Base-by-base conservation (phyloP, 2,113 vertebrate genomes). In the Circaetus gallicus region DNA sequence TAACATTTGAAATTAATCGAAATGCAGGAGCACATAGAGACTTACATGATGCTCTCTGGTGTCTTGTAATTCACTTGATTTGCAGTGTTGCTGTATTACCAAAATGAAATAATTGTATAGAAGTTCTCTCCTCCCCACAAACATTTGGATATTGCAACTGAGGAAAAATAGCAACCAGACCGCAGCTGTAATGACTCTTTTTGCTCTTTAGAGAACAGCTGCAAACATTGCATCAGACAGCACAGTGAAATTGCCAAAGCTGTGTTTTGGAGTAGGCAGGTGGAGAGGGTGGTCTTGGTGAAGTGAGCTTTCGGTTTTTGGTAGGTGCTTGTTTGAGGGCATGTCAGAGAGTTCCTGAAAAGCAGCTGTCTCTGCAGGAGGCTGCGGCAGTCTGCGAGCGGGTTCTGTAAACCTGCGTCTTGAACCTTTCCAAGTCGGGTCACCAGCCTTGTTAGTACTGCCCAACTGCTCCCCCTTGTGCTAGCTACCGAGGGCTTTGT, bases 401-500 rank as follows among this genome's bases (percentile, higher is more conserved):
- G 53, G 32, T 3, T 49, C 24, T 15, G 10, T 1, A n/a, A 83
- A 24, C 4, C 53, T 38, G 52, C 20, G 3, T 5, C 47, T 12
- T 3, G 19, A 69, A 7, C 18, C n/a, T 6, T 3, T 18, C 28
- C 61, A 0, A 6, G 40, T 1, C 21, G 36, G 16, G 61, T 40
- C 43, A 1, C 18, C 24, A 36, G 43, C 56, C 36, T 7, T 17
- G 9, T 9, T 2, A 70, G 3, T 4, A 0, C 10, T 77, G 67
- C 91, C 86, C 96, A 9, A 95, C 66, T 95, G 89, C 97, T 96
- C 96, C 96, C 95, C 62, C 97, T 97, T 55, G 95, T 28, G 97
- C 93, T 16, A 16, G 61, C 40, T 38, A 6, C 38, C 20, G 0
- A 15, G 11, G n/a, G 42, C 28, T 73, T 20, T 19, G 29, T 13